phyloP scores from a whole-genome alignment of 2,888 invertebrate species.

The Endotricha flammealis region DNA sequence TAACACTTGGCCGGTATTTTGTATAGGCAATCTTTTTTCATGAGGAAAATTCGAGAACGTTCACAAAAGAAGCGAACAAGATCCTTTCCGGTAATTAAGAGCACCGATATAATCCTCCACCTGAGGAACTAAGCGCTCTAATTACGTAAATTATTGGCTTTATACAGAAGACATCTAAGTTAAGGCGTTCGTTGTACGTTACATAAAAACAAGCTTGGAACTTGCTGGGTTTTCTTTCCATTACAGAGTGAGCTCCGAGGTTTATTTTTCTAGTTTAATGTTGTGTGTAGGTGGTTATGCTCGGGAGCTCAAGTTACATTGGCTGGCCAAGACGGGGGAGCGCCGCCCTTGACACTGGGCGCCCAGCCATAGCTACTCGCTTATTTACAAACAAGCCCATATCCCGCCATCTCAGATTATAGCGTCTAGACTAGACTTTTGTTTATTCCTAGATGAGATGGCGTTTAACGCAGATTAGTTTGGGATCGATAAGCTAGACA shows the following conservation, averaged over 20 bases:
- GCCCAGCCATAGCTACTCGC: conserved; percentile 25
- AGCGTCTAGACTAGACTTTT: conserved; percentile 16
- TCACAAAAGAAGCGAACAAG: conserved; percentile 16
- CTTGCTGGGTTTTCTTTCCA: conserved; percentile 26
- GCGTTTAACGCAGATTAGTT: background rate
- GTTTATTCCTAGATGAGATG: background rate
- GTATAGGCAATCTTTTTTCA: background rate
- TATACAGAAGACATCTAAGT: conserved; percentile 40
- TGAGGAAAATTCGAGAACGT: conserved; percentile 6
- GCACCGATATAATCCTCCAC: conserved; percentile 27
- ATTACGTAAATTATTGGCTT: conserved; percentile 38
- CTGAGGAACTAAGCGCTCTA: conserved; percentile 22
- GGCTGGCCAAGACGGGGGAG: conserved; percentile 34
- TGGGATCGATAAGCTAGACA: no score
- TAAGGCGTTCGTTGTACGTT: conserved; percentile 30
- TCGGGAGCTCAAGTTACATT: conserved; percentile 33
- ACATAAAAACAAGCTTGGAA: conserved; percentile 36
- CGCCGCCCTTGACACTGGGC: conserved; percentile 61
- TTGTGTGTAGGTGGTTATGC: conserved; percentile 24
- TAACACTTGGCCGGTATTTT: no score
- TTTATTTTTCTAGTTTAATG: conserved; percentile 20
- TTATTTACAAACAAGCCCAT: conserved; percentile 45
- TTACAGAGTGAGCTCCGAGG: conserved; percentile 28
- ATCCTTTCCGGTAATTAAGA: conserved; percentile 28
- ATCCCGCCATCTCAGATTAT: conserved; percentile 17